phyloP scores from a whole-genome alignment of 2,113 vertebrate species.

The Oenanthe oenanthe region DNA sequence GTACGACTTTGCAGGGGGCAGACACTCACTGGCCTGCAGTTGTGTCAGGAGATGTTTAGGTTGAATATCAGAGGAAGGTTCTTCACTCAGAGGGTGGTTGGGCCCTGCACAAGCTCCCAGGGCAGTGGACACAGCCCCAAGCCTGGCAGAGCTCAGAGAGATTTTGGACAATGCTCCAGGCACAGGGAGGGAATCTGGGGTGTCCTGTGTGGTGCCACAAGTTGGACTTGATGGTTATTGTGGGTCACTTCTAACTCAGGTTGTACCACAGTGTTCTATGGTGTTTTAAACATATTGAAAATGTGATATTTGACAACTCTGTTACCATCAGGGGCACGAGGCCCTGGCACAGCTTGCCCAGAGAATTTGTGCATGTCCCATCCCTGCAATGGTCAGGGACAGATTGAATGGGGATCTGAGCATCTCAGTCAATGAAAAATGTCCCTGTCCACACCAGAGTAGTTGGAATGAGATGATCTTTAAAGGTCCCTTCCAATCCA shows the following conservation, averaged over 20 bases:
- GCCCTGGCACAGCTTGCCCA: neutral
- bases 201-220: fast-evolving
- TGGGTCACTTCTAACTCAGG: neutral
- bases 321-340: neutral
- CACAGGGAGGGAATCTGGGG: neutral
- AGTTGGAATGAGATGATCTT: neutral
- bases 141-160: neutral
- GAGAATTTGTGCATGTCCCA: neutral
- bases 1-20: neutral
- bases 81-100: neutral
- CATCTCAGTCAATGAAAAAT: neutral
- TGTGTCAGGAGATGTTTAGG: neutral
- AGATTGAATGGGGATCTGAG: neutral
- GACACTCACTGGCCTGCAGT: neutral
- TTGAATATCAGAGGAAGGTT: neutral
- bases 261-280: too few species aligned
- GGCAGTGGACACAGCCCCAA: neutral
- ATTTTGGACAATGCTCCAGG: fast-evolving
- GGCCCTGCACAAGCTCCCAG: neutral
- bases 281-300: neutral
- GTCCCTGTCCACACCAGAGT: neutral
- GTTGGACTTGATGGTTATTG: neutral
- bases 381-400: neutral
- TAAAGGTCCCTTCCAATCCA: neutral
- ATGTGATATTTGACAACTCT: neutral